Evolutionary conservation across 2,888 invertebrate species (phyloP).

Genomic region (Flexamia atlantica): DNA sequence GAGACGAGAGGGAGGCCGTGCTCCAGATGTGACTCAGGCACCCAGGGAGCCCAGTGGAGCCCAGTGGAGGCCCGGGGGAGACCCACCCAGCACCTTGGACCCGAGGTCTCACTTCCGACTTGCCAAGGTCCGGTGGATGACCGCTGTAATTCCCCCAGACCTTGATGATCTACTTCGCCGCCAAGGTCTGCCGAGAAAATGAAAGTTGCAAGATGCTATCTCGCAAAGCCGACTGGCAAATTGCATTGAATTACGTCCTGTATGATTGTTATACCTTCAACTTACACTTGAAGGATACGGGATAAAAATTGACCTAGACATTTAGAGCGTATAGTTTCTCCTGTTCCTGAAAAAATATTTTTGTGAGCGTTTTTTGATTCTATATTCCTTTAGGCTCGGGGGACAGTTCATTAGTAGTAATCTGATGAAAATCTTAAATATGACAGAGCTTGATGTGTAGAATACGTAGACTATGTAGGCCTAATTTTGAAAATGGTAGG

Average conservation of each 20-base stretch:
- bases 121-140: conserved; percentile 21
- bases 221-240: not conserved
- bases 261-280: too few relatives aligned
- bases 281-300: not conserved
- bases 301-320: too few relatives aligned
- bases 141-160: conserved; percentile 2
- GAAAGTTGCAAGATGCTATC: conserved; percentile 12
- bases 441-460: too few relatives aligned
- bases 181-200: not conserved
- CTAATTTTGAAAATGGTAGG: too few relatives aligned
- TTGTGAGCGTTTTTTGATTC: too few relatives aligned
- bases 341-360: too few relatives aligned
- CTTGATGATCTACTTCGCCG: conserved; percentile 5
- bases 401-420: too few relatives aligned
- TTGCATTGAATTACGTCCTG: too few relatives aligned
- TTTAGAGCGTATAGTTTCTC: too few relatives aligned
- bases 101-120: conserved; percentile 19
- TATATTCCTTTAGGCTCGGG: too few relatives aligned
- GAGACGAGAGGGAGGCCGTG: not conserved
- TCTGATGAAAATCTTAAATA: too few relatives aligned
- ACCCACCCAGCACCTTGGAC: conserved; percentile 14
- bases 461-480: too few relatives aligned
- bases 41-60: not conserved
- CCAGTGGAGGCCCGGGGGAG: conserved; percentile 5
- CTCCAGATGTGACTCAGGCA: not conserved